These are phyloP conservation scores for Keiferia lycopersicella DNA, from an alignment of 2,888 invertebrate genomes.

Conservation along the genomic window DNA sequence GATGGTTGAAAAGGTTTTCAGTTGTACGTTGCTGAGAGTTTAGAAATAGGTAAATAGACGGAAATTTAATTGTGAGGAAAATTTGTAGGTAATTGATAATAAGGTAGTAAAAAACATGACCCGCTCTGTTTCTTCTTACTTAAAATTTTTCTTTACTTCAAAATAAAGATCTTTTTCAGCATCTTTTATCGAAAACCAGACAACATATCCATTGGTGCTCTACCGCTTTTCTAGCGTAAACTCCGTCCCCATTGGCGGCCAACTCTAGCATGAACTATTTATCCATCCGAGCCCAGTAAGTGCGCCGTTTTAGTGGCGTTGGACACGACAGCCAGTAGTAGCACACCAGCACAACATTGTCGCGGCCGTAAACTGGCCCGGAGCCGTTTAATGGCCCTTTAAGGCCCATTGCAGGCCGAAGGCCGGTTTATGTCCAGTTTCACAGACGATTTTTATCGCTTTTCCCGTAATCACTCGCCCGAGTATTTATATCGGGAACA, in stretches of 20 bases:
- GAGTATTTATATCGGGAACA: constrained; percentile 19
- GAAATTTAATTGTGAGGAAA: too few relatives aligned
- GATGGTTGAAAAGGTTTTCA: neutral
- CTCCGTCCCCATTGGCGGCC: constrained; percentile 9
- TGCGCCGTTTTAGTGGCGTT: constrained; percentile 23
- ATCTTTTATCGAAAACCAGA: neutral
- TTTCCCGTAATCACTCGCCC: constrained; percentile 36
- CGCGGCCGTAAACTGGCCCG: constrained; percentile 58
- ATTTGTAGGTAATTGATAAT: too few relatives aligned
- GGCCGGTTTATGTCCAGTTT: constrained; percentile 58
- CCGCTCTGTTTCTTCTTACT: too few relatives aligned
- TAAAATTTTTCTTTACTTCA: too few relatives aligned
- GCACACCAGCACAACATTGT: constrained; percentile 55
- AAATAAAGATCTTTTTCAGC: neutral
- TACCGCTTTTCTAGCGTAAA: constrained; percentile 7
- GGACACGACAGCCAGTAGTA: constrained; percentile 37
- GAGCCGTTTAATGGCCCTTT: constrained; percentile 69
- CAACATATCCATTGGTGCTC: constrained; percentile 6
- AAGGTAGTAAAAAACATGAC: too few relatives aligned
- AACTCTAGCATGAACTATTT: constrained; percentile 22
- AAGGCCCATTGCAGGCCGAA: constrained; percentile 63
- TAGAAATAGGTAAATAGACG: too few relatives aligned
- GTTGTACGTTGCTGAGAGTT: too few relatives aligned
- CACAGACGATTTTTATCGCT: constrained; percentile 53
- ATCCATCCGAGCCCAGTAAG: constrained; percentile 17